Conservation (phyloP, 2,888 invertebrate species). For the Julus scanicus region DNA sequence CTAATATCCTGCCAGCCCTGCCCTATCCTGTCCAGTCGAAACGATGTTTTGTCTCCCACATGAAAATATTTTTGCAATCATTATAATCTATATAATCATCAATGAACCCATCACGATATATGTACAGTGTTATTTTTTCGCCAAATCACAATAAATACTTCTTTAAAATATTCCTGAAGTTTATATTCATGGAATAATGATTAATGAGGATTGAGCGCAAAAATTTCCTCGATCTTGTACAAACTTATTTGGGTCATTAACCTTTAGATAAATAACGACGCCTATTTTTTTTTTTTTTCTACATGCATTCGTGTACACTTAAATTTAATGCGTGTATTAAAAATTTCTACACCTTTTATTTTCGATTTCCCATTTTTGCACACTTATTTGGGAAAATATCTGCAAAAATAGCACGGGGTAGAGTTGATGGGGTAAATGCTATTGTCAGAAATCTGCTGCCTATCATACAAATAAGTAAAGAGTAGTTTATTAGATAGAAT, state of each 20-base stretch:
- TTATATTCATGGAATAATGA: background rate
- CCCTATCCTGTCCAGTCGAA: background rate
- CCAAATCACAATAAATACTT: background rate
- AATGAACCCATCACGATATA: background rate
- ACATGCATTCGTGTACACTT: background rate
- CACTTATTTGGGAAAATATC: no score
- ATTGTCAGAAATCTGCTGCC: no score
- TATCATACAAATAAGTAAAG: no score
- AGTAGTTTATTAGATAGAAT: no score
- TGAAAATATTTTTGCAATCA: background rate
- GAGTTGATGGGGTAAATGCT: no score
- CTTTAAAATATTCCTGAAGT: background rate
- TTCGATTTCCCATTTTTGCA: background rate
- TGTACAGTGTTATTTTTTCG: background rate
- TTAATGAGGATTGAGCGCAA: background rate
- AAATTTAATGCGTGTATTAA: background rate
- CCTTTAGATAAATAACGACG: background rate
- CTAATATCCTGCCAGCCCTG: background rate
- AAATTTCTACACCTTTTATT: background rate
- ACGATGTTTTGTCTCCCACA: background rate
- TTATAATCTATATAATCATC: background rate
- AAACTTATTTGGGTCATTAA: background rate
- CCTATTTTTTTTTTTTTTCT: background rate
- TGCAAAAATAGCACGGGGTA: background rate
- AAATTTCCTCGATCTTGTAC: background rate